phyloP scores from a whole-genome alignment of 2,113 vertebrate genomes.

The Himantopus leucocephalus region DNA sequence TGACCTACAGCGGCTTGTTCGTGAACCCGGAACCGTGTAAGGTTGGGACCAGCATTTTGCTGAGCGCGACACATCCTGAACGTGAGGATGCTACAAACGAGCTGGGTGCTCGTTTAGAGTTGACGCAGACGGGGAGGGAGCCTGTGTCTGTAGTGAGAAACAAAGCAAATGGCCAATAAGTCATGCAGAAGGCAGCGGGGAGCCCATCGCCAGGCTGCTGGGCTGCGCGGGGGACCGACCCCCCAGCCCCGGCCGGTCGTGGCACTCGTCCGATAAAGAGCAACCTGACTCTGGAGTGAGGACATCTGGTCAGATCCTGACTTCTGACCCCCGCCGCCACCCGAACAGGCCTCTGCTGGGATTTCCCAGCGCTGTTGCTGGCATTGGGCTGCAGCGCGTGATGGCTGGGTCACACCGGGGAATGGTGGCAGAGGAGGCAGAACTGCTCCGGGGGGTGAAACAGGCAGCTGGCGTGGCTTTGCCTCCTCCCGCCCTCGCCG shows the following conservation, averaged over 20 bases:
- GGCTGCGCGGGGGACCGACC: background rate
- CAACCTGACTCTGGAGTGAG: too few species aligned
- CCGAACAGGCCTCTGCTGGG: background rate
- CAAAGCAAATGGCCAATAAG: fast-evolving
- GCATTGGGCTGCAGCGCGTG: background rate
- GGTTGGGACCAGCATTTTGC: background rate
- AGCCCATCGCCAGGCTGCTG: fast-evolving
- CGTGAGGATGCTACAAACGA: background rate
- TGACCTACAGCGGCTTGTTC: background rate
- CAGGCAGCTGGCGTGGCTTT: too few species aligned
- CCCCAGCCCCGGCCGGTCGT: fast-evolving
- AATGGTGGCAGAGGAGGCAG: background rate
- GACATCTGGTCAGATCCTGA: background rate
- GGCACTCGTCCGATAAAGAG: background rate
- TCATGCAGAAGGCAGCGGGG: background rate
- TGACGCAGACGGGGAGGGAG: fast-evolving
- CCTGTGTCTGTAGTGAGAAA: background rate
- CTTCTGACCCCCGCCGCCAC: background rate
- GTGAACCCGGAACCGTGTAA: fast-evolving
- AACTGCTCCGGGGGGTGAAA: background rate
- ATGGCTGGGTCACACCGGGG: background rate
- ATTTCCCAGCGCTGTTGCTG: background rate
- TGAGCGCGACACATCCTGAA: fast-evolving
- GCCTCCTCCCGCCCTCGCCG: background rate
- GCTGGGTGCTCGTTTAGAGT: fast-evolving